Percentiles rank a stretch among this genome's conserved stretches.
These are phyloP conservation scores for Plectus sambesii DNA, from an alignment of 1,140 invertebrate species.

Conservation along the genomic window DNA sequence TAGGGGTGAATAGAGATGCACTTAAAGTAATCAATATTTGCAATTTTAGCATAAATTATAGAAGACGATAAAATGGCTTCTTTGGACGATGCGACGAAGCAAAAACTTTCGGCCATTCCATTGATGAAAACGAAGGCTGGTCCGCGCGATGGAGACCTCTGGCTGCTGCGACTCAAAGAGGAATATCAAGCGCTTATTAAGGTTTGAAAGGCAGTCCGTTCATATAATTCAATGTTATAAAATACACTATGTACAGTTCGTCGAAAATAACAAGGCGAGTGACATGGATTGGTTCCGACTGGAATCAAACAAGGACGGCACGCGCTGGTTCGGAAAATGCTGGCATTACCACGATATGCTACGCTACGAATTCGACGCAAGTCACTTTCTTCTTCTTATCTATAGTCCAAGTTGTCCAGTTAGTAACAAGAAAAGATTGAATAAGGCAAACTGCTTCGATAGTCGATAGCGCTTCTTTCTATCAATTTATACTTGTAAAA, in stretches of 20 bases:
- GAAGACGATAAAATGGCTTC: too few species aligned
- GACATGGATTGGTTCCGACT: slow-evolving; percentile 98
- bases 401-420: too few species aligned
- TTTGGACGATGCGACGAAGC: slow-evolving; percentile 35
- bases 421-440: too few species aligned
- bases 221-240: slow-evolving; percentile 5
- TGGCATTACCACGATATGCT: slow-evolving; percentile 92
- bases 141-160: slow-evolving; percentile 85
- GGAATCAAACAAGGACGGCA: slow-evolving; percentile 94
- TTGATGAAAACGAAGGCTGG: slow-evolving; percentile 89
- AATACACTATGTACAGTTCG: slow-evolving; percentile 60
- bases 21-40: too few species aligned
- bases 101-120: slow-evolving; percentile 80
- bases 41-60: too few species aligned
- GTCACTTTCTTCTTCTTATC: too few species aligned
- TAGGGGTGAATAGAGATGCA: too few species aligned
- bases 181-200: slow-evolving; percentile 89
- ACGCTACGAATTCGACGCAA: too few species aligned
- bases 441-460: too few species aligned
- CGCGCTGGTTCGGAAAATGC: slow-evolving; percentile 96
- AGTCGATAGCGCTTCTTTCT: too few species aligned
- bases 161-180: slow-evolving; percentile 87
- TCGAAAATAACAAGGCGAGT: slow-evolving; percentile 84
- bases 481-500: too few species aligned
- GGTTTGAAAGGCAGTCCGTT: slow-evolving; percentile 51